A percentile compares a stretch with the other conserved stretches of the same genome.
phyloP scores from a whole-genome alignment of 1,140 invertebrate genomes.

The Bombus breviceps region DNA sequence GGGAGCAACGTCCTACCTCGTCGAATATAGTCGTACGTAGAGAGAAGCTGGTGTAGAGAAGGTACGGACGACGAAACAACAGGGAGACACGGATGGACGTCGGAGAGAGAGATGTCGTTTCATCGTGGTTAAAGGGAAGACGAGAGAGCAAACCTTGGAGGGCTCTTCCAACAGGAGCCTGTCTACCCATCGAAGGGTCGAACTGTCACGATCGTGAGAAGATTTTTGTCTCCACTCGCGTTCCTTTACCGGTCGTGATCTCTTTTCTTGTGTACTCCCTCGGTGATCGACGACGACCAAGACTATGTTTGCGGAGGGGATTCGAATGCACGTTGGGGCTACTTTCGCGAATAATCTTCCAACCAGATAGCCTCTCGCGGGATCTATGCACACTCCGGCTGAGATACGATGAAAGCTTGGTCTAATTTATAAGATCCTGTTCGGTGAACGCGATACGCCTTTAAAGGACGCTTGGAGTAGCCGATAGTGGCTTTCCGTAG shows the following conservation, averaged over 20 bases:
- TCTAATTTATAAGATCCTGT: slow-evolving; percentile 32
- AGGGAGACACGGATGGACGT: slow-evolving; percentile 49
- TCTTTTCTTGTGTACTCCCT: slow-evolving; percentile 20
- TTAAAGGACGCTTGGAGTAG: neutral
- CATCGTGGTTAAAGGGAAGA: slow-evolving; percentile 35
- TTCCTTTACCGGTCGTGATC: slow-evolving; percentile 36
- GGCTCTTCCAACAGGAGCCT: slow-evolving; percentile 38
- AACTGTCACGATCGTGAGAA: slow-evolving; percentile 50
- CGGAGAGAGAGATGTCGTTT: slow-evolving; percentile 54
- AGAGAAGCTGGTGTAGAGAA: slow-evolving; percentile 29
- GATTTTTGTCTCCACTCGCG: slow-evolving; percentile 51
- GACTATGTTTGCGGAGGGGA: neutral
- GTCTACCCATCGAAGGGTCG: slow-evolving; percentile 37
- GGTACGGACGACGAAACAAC: slow-evolving; percentile 32
- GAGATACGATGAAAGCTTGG: neutral
- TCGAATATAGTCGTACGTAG: slow-evolving; percentile 60
- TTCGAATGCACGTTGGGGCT: slow-evolving; percentile 6
- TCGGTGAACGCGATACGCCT: neutral
- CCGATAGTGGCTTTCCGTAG: neutral
- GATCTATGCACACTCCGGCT: neutral
- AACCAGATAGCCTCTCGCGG: neutral
- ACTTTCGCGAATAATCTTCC: slow-evolving; percentile 38
- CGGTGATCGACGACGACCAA: slow-evolving; percentile 18
- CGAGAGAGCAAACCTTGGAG: neutral
- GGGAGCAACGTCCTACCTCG: slow-evolving; percentile 71